phyloP scores from a whole-genome alignment of 1,140 invertebrate species.

The Lasioglossum baleicum region DNA sequence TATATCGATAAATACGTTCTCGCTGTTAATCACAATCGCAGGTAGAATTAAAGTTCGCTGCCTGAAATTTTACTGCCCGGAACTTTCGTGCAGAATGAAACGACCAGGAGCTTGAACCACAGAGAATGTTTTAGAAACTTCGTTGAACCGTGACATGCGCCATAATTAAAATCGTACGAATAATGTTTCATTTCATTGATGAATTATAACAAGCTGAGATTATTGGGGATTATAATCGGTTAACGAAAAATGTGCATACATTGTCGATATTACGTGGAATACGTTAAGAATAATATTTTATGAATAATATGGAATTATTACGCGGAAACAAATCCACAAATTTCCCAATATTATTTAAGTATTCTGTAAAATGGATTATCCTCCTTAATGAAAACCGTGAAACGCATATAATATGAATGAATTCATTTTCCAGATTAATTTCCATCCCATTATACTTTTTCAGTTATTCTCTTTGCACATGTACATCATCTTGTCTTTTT shows the following conservation, averaged over 20 bases:
- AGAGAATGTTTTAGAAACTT: background rate
- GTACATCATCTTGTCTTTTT: no score
- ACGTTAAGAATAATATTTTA: constrained; percentile 1
- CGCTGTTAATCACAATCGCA: background rate
- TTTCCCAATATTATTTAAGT: background rate
- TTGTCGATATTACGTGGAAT: background rate
- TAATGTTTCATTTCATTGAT: background rate
- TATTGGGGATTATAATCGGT: background rate
- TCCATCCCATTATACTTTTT: background rate
- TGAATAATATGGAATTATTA: background rate
- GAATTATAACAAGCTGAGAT: background rate
- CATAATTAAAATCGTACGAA: background rate
- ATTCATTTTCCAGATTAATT: background rate
- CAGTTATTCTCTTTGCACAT: no score
- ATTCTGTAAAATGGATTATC: background rate
- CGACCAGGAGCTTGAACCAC: background rate
- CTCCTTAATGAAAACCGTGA: background rate
- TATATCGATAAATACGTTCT: background rate
- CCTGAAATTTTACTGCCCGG: background rate
- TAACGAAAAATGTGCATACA: background rate
- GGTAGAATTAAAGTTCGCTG: background rate
- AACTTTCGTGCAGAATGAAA: background rate
- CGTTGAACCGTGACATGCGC: background rate
- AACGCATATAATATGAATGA: background rate
- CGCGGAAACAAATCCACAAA: background rate